Evolutionary conservation across 2,888 invertebrate genomes (phyloP), one percentile per base, ranked within the genome.

Genomic region (Dendrolimus houi): DNA sequence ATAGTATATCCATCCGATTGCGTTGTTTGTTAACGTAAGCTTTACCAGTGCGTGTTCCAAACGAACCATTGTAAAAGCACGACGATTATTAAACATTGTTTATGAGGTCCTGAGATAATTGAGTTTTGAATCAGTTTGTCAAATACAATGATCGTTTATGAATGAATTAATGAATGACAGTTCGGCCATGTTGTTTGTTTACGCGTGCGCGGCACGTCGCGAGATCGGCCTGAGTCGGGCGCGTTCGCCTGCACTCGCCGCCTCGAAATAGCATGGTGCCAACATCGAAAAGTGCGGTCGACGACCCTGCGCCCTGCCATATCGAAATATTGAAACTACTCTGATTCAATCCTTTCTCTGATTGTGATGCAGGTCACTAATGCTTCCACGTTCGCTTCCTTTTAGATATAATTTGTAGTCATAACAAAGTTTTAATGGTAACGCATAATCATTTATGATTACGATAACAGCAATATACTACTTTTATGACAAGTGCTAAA

Each of bases 151-250:
- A 82, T 85, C 73, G 74, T 77, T 82, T 83, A 86, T 88, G 89
- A 90, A 89, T 89, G 90, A 87, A 86, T 87, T 85, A 85, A 73
- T 87, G 87, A 89, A 89, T 90, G 90, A 89, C 87, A 88, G 83
- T 81, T 84, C 85, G 71, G 84, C 85, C 87, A 87, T 87, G 81
- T 75, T 76, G 79, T 87, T 87, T 89, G 87, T 88, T 87, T 89
- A 88, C 87, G 86, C 84, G 82, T 74, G 83, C 79, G 75, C 78
- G 72, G 75, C 70, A 72, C 78, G 73, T 70, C 77, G 75, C 71
- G 74, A 77, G 79, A 66, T 84, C 85, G 86, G 81, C 68, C 66
- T 64, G 68, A 69, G 70, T 83, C 87, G 85, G 82, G 68, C 70
- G 79, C 74, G 74, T 66, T 81, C 83, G 85, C 68, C 68, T 64